Evolutionary conservation across 2,888 invertebrate species (phyloP).

Genomic region (Nephrotoma appendiculata): DNA sequence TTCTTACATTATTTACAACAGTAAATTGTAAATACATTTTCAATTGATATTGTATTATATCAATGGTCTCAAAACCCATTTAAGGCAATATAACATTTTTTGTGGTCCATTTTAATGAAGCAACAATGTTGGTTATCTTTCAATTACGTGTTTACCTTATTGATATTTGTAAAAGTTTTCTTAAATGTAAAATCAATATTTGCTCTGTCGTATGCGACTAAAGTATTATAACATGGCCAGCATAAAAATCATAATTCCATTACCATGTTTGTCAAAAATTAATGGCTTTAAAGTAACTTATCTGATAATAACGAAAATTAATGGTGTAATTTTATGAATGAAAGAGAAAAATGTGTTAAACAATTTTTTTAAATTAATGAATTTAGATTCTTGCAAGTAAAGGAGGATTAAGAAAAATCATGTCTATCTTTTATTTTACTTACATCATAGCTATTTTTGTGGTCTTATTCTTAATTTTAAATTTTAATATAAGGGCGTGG

Average conservation of each 20-base stretch:
- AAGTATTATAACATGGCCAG: neutral
- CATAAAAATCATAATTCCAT: neutral
- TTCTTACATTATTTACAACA: neutral
- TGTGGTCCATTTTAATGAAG: neutral
- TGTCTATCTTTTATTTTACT: neutral
- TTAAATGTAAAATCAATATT: neutral
- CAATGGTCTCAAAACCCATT: neutral
- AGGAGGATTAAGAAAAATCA: neutral
- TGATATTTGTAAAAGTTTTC: neutral
- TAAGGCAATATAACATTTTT: neutral
- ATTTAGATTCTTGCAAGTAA: neutral
- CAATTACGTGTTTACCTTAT: neutral
- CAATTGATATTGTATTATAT: neutral
- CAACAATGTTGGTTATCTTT: neutral
- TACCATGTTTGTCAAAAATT: neutral
- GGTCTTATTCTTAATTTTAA: neutral
- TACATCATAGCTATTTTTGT: neutral
- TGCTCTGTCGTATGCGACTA: neutral
- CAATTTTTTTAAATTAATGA: neutral
- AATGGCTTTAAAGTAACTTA: neutral
- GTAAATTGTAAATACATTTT: neutral
- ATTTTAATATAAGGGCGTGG: neutral
- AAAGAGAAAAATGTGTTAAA: neutral
- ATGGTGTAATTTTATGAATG: neutral
- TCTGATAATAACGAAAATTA: neutral